Percentiles rank a stretch among this genome's conserved stretches.
phyloP scores from a whole-genome alignment of 1,140 invertebrate genomes.

The Magallana angulata region DNA sequence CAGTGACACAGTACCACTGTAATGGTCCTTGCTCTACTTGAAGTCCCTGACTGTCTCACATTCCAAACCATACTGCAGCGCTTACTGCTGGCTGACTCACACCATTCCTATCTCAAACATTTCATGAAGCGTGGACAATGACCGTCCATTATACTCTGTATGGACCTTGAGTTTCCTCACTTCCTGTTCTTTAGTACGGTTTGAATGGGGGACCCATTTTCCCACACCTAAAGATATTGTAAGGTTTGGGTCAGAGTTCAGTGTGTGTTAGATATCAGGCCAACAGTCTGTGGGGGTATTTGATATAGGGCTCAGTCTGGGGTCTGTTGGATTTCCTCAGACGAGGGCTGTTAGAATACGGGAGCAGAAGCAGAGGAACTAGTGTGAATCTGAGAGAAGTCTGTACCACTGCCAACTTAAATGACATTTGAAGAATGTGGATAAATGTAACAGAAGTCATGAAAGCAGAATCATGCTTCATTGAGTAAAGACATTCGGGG shows the following conservation, averaged over 20 bases:
- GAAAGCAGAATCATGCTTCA: neutral
- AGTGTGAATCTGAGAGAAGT: conserved; percentile 11
- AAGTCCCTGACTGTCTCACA: too few relatives aligned
- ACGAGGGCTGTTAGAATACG: too few relatives aligned
- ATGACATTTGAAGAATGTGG: conserved; percentile 16
- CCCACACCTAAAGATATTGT: conserved; percentile 5
- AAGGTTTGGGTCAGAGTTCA: neutral
- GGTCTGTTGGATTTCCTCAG: too few relatives aligned
- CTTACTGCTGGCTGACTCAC: neutral
- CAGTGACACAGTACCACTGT: too few relatives aligned
- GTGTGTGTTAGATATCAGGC: neutral
- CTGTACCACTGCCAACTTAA: conserved; percentile 16
- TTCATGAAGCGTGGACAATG: neutral
- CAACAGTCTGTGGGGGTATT: neutral
- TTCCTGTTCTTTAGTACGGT: neutral
- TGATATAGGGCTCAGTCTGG: too few relatives aligned
- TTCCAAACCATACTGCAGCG: neutral
- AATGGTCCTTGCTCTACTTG: too few relatives aligned
- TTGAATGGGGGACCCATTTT: conserved; percentile 23
- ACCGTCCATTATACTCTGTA: neutral
- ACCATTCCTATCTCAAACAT: neutral
- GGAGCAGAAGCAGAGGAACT: neutral
- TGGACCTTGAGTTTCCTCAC: neutral
- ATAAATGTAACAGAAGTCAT: conserved; percentile 26
- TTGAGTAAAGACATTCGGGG: conserved; percentile 21